Conservation (phyloP, 2,113 vertebrate genomes). For the Ptychochromis oligacanthus region DNA sequence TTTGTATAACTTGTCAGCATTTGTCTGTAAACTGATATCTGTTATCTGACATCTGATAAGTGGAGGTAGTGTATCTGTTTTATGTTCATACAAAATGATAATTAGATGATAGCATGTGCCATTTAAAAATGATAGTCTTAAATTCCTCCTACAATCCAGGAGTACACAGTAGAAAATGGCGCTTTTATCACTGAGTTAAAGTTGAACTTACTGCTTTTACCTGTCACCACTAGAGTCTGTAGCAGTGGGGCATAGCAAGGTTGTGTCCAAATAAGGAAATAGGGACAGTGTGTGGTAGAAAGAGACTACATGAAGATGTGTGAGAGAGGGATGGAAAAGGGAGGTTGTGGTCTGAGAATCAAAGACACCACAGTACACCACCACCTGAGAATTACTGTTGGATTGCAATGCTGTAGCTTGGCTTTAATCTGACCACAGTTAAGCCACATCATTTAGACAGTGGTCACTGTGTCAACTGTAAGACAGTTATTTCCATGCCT, state of each 20-base stretch:
- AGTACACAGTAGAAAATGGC: background rate
- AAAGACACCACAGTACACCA: background rate
- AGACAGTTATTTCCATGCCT: slow-evolving; percentile 26
- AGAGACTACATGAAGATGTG: slow-evolving; percentile 2
- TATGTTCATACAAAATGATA: background rate
- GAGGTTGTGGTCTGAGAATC: slow-evolving; percentile 22
- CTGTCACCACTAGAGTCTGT: slow-evolving; percentile 12
- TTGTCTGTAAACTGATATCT: slow-evolving; percentile 16
- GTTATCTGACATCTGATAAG: background rate
- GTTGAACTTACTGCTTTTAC: slow-evolving; percentile 10
- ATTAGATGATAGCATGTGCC: background rate
- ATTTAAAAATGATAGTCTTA: background rate
- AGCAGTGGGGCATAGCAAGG: background rate
- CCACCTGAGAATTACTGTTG: background rate
- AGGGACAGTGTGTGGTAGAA: background rate
- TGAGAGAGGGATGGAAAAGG: slow-evolving; percentile 8
- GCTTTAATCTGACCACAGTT: slow-evolving; percentile 2
- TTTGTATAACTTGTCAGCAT: background rate
- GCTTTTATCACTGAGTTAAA: background rate
- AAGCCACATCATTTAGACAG: background rate
- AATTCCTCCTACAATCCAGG: background rate
- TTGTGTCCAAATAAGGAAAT: slow-evolving; percentile 48
- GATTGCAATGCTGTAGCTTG: background rate
- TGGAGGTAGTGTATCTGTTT: background rate
- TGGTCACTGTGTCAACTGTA: background rate